phyloP scores from a whole-genome alignment of 2,797 vertebrate genomes.

The Loriculus beryllinus region DNA sequence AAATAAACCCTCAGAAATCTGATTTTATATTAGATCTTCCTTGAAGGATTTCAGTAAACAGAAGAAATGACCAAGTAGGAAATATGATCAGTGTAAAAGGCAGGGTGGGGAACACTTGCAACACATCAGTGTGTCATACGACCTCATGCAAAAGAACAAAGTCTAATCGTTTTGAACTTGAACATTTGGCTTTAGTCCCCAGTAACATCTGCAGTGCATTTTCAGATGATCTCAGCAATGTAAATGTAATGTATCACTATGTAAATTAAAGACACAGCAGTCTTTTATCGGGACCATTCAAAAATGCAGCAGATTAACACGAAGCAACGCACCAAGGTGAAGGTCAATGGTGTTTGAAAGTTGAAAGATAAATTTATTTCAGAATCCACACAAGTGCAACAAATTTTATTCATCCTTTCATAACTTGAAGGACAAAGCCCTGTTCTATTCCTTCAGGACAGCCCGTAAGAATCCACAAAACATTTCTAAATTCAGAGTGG shows the following conservation, averaged over 20 bases:
- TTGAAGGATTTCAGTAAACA: neutral
- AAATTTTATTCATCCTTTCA: neutral
- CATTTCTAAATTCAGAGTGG: neutral
- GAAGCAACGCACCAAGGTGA: neutral
- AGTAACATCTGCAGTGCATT: slow-evolving; percentile 63
- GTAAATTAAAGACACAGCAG: neutral
- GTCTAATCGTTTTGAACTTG: slow-evolving; percentile 46
- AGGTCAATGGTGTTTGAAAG: neutral
- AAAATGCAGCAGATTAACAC: neutral
- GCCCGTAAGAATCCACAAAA: neutral
- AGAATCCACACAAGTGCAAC: neutral
- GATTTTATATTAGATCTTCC: neutral
- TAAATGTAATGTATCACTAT: slow-evolving; percentile 24
- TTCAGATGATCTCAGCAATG: slow-evolving; percentile 52
- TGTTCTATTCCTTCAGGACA: neutral
- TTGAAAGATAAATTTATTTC: neutral
- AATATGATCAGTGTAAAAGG: neutral
- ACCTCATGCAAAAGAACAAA: slow-evolving; percentile 41
- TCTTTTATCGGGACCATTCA: slow-evolving; percentile 1
- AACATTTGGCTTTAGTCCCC: slow-evolving; percentile 6
- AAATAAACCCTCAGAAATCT: neutral
- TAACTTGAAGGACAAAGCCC: neutral
- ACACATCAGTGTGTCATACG: slow-evolving; percentile 21
- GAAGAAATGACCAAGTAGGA: neutral
- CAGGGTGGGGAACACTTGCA: slow-evolving; percentile 17